Conservation (phyloP, 2,797 vertebrate genomes). For the Limnodromus scolopaceus region DNA sequence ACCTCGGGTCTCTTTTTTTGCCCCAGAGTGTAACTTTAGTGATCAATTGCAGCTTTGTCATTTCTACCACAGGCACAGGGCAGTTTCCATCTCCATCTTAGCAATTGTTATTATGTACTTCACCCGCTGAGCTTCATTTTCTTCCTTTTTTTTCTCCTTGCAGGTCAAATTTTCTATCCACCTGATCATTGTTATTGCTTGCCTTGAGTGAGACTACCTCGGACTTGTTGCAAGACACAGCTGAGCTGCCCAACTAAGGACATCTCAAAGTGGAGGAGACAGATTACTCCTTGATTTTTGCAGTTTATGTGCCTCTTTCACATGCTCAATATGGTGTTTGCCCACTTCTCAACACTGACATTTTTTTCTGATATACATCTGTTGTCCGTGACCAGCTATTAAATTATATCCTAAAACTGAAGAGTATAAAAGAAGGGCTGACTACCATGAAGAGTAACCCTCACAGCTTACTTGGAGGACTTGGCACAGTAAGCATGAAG, state of each 20-base stretch:
- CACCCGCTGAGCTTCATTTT: not conserved
- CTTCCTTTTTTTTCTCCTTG: not conserved
- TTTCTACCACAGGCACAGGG: not conserved
- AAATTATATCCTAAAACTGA: not conserved
- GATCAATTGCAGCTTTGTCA: not conserved
- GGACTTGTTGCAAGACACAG: not conserved
- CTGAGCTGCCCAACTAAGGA: not conserved
- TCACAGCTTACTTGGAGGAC: not conserved
- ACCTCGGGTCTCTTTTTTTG: not conserved
- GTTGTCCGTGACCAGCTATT: not conserved
- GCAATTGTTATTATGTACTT: not conserved
- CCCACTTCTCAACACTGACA: not conserved
- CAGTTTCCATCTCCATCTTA: not conserved
- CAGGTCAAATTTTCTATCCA: not conserved
- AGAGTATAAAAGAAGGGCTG: not conserved
- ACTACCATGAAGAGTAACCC: not conserved
- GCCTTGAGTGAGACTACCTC: not conserved
- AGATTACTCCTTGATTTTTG: not conserved
- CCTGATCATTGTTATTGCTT: not conserved
- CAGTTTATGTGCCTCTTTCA: not conserved
- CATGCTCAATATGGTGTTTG: not conserved
- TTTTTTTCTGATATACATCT: not conserved
- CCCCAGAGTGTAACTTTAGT: not conserved
- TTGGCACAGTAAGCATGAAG: not conserved
- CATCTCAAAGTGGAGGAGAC: not conserved